phyloP scores from a whole-genome alignment of 2,797 vertebrate species.

The Spea hammondii region DNA sequence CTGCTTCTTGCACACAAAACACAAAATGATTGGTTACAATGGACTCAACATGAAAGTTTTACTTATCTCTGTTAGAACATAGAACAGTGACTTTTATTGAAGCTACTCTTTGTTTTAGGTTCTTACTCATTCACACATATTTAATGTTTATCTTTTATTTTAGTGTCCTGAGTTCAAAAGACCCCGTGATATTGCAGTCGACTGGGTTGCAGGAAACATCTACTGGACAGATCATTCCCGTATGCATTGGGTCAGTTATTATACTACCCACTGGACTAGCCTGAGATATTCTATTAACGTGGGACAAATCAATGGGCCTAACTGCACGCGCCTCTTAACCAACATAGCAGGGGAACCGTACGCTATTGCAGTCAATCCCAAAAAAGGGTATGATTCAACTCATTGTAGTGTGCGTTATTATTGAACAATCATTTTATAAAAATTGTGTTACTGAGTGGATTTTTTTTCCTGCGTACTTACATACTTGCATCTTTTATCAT shows the following conservation, averaged over 20 bases:
- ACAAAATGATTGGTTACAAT: no score
- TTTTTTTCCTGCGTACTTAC: neutral
- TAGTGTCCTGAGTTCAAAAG: slow-evolving; percentile 95
- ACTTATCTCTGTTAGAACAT: neutral
- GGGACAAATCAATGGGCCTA: slow-evolving; percentile 90
- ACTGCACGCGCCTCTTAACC: slow-evolving; percentile 93
- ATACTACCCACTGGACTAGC: slow-evolving; percentile 96
- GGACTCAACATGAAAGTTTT: neutral
- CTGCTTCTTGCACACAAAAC: no score
- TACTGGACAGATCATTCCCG: slow-evolving; percentile 98
- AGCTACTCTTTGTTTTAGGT: neutral
- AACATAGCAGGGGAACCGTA: slow-evolving; percentile 96
- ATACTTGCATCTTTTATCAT: neutral
- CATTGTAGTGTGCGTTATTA: no score
- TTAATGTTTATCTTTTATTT: slow-evolving; percentile 43
- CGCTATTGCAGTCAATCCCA: slow-evolving; percentile 91
- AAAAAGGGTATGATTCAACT: slow-evolving; percentile 77
- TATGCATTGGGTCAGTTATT: slow-evolving; percentile 99
- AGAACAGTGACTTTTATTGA: neutral
- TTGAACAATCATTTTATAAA: no score
- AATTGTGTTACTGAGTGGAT: no score
- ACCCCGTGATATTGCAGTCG: slow-evolving; percentile 90
- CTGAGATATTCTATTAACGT: slow-evolving; percentile 97
- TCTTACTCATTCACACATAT: no score
- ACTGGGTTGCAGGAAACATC: slow-evolving; percentile 96